phyloP scores from a whole-genome alignment of 1,140 invertebrate genomes.

The Colletes gigas region DNA sequence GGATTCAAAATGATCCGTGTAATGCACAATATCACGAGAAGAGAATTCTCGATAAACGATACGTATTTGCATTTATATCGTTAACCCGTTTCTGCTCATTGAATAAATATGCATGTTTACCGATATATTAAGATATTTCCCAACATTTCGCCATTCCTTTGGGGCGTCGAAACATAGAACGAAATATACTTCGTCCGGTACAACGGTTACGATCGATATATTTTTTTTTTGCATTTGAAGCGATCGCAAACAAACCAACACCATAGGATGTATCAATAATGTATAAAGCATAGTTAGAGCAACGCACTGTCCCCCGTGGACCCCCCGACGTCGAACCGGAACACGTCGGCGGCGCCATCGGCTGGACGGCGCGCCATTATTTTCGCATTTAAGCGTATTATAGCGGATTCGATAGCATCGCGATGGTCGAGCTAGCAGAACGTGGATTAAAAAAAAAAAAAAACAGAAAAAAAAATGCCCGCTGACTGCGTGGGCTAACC shows the following conservation, averaged over 20 bases:
- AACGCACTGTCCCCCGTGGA: constrained; percentile 24
- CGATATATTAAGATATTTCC: not conserved
- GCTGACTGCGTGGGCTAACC: constrained; percentile 3
- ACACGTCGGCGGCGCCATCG: constrained; percentile 50
- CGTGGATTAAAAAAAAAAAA: constrained; percentile 22
- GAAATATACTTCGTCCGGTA: not conserved
- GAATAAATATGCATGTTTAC: too few species aligned
- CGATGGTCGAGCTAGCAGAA: constrained; percentile 33
- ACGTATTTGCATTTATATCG: too few species aligned
- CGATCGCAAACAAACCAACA: constrained; percentile 16
- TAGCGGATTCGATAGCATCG: constrained; percentile 62
- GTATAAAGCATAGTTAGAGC: constrained; percentile 25
- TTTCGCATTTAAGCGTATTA: constrained; percentile 74
- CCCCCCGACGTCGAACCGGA: constrained; percentile 17
- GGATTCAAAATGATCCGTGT: too few species aligned
- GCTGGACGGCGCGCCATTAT: constrained; percentile 63
- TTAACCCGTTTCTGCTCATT: too few species aligned
- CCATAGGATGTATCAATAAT: constrained; percentile 31
- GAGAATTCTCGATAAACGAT: too few species aligned
- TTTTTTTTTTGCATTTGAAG: constrained; percentile 11
- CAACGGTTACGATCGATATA: not conserved
- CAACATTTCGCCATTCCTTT: not conserved
- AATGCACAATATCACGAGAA: too few species aligned
- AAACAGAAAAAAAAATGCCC: constrained; percentile 13
- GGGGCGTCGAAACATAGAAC: not conserved